Evolutionary conservation across 2,797 vertebrate genomes (phyloP), one percentile per base, ranked within the genome.

Genomic region (Buceros bicornis): DNA sequence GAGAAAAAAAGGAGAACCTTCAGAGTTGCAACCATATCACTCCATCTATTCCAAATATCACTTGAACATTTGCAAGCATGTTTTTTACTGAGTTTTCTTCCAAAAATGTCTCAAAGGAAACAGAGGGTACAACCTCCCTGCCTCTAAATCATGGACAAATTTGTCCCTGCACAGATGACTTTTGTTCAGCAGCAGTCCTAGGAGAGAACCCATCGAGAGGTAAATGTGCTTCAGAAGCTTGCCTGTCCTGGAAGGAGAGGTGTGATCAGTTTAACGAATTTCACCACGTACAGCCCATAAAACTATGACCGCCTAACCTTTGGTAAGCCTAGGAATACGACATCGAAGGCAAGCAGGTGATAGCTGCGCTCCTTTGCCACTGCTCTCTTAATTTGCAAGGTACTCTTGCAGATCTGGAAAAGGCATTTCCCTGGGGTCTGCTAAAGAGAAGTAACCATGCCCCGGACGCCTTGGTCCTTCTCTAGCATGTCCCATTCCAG

Each of bases 1-100:
- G 71, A 85, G 78, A 86, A 92, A 95, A 95, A 90, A 83, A 57
- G 43, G n/a, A 62, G 18, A 95, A 86, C 79, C 76, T 91, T 94
- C 69, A 74, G 87, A 91, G 19, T 14, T 4, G 4, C 76, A 60
- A 47, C 13, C 48, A 90, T 80, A 89, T 91, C 2, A 1, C 60
- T 78, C 40, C 33, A 78, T 69, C 51, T 50, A 82, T 66, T 89
- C 72, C 57, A 92, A 90, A 74, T 76, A 83, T 33, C 47, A 80
- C 37, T 29, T 10, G 14, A 77, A 85, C 5, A 2, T 73, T 76
- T 85, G 35, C 45, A 70, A 82, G 16, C 20, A 5, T 58, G 15
- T 7, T 65, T 93, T 88, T 62, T 8, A 58, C 42, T 31, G 43
- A 45, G 5, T 73, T 82, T 90, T 82, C 45, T 50, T 81, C 53